Evolutionary conservation across 2,797 vertebrate species (phyloP), one percentile per base, ranked within the genome.

Genomic region (Squalus acanthias): DNA sequence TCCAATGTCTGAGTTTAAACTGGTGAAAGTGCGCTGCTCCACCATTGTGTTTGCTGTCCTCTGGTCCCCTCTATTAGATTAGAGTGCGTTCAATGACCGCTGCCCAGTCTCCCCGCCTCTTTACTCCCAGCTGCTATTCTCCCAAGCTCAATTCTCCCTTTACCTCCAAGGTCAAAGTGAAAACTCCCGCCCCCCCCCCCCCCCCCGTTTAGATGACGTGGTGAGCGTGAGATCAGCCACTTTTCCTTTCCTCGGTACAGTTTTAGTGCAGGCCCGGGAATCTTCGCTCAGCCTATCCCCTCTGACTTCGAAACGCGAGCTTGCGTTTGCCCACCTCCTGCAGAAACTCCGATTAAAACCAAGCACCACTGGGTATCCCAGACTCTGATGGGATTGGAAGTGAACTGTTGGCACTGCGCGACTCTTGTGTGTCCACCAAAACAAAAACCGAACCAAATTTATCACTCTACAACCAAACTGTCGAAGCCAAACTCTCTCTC

Each of bases 401-500:
- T 39, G 15, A 65, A 92, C 60, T 39, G 63, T 53, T 93, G 46
- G 65, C 20, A 0, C 91, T 69, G 91, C 65, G 22, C 39, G 20
- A 22, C 91, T 93, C 65, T 20, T 89, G 87, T n/a, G 88, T 46
- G n/a, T 93, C 91, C 91, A 69, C 91, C 91, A 93, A 93, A 69
- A 74, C 7, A 7, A 95, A 29, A 74, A 95, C 67, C 6, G 50
- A 95, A 95, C 94, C 94, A 95, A 95, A 95, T 95, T 39, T 50
- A 95, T 74, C 94, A 74, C 46, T 33, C 94, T 74, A 20, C 65
- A 95, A 70, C 94, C 67, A 95, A 95, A 50, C 67, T n/a, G 46
- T 67, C 67, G 26, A 95, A 95, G 67, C 94, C 67, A 95, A 95
- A 70, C 67, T 95, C 94, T 74, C 88, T 93, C 69, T 95, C 67